Percentiles rank a stretch among this genome's conserved stretches.
These are phyloP conservation scores for Virgularia gustaviana DNA, from an alignment of 92 coral and sea anemone species.

Conservation along the genomic window DNA sequence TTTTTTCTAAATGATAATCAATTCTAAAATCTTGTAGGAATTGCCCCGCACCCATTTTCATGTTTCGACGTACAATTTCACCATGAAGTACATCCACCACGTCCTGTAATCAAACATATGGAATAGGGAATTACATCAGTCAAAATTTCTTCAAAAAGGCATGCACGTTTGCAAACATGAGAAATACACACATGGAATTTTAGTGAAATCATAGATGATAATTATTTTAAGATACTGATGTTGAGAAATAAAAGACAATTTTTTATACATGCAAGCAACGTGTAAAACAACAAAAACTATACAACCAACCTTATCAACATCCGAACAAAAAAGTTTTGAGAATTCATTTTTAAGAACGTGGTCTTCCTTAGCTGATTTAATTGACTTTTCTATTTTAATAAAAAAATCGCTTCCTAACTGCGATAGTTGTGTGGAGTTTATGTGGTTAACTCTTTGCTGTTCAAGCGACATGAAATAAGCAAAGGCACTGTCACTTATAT, in stretches of 20 bases:
- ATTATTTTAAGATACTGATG: no score
- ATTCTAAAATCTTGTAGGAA: slow-evolving; percentile 4
- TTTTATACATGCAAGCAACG: background rate
- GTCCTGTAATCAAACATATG: background rate
- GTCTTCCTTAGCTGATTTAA: background rate
- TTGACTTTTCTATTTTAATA: background rate
- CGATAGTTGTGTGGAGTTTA: background rate
- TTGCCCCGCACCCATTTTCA: slow-evolving; percentile 28
- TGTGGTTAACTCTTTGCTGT: background rate
- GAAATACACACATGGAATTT: no score
- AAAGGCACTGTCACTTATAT: background rate
- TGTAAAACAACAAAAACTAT: background rate
- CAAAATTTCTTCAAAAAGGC: background rate
- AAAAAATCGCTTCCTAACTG: background rate
- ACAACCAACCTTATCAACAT: background rate
- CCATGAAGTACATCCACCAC: background rate
- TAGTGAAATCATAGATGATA: no score
- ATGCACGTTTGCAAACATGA: background rate
- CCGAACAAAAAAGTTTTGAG: background rate
- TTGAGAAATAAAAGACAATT: no score
- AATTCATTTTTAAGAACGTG: background rate
- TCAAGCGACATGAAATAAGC: background rate
- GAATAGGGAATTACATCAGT: background rate
- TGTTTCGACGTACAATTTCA: background rate
- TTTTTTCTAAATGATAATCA: slow-evolving; percentile 5